These are phyloP conservation scores for Barnardius zonarius DNA, from an alignment of 2,113 vertebrate genomes.

Conservation along the genomic window DNA sequence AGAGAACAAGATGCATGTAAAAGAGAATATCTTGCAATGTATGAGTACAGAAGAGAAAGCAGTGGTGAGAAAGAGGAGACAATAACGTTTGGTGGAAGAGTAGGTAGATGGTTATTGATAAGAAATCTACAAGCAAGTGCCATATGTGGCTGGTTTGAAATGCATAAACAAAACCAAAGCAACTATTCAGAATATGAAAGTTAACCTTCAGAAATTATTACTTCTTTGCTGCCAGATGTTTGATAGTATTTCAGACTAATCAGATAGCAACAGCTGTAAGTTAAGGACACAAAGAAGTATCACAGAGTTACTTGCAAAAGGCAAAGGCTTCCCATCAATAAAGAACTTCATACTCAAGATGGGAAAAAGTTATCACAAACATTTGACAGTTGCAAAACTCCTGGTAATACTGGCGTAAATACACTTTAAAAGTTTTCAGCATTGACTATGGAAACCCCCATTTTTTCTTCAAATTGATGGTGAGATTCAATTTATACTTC, in stretches of 20 bases:
- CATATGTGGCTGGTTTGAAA: not conserved
- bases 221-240: not conserved
- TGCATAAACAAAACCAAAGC: not conserved
- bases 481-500: not conserved
- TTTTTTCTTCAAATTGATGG: not conserved
- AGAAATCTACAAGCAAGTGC: not conserved
- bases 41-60: not conserved
- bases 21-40: no score
- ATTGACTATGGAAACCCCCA: not conserved
- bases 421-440: not conserved
- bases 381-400: not conserved
- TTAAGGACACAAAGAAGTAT: not conserved
- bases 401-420: accelerated
- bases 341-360: accelerated
- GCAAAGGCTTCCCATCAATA: not conserved
- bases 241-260: not conserved
- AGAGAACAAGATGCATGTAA: accelerated
- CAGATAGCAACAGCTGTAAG: not conserved
- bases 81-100: not conserved
- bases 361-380: not conserved
- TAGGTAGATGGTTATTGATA: not conserved
- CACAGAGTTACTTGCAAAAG: not conserved
- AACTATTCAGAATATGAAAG: not conserved
- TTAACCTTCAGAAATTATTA: not conserved
- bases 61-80: not conserved